Percentiles rank a stretch among this genome's conserved stretches.
Evolutionary conservation across 1,140 invertebrate species (phyloP).

Genomic region (Drosophila miranda): DNA sequence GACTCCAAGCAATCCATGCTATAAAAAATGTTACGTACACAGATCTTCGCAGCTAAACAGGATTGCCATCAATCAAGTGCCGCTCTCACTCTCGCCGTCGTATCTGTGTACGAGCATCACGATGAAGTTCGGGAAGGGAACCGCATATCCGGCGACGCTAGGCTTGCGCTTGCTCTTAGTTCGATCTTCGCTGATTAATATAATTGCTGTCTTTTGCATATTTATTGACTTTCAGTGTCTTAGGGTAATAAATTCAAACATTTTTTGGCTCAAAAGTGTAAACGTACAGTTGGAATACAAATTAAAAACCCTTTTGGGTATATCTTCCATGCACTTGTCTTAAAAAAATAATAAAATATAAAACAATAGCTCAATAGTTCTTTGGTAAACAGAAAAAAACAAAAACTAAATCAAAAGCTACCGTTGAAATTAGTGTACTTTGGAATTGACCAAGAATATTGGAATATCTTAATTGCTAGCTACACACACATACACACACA

Average conservation of each 20-base stretch:
- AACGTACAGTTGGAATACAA: slow-evolving; percentile 66
- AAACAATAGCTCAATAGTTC: slow-evolving; percentile 51
- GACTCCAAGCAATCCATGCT: too few species aligned
- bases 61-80: too few species aligned
- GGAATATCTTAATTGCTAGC: slow-evolving; percentile 55
- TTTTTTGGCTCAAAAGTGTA: slow-evolving; percentile 49
- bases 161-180: too few species aligned
- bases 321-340: slow-evolving; percentile 40
- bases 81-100: too few species aligned
- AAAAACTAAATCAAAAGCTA: slow-evolving; percentile 58
- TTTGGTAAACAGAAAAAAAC: slow-evolving; percentile 55
- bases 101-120: too few species aligned
- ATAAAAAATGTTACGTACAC: too few species aligned
- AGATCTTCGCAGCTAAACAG: too few species aligned
- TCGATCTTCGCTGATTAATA: not conserved
- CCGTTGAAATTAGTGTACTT: slow-evolving; percentile 24
- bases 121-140: too few species aligned
- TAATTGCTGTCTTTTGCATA: slow-evolving; percentile 50
- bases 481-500: slow-evolving; percentile 36
- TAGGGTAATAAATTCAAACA: slow-evolving; percentile 45
- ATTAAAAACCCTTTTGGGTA: slow-evolving; percentile 54
- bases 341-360: slow-evolving; percentile 24
- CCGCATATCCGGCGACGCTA: too few species aligned
- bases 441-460: slow-evolving; percentile 52
- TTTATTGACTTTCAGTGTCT: slow-evolving; percentile 64